phyloP scores from a whole-genome alignment of 1,140 invertebrate genomes.

The Drosophila asahinai region DNA sequence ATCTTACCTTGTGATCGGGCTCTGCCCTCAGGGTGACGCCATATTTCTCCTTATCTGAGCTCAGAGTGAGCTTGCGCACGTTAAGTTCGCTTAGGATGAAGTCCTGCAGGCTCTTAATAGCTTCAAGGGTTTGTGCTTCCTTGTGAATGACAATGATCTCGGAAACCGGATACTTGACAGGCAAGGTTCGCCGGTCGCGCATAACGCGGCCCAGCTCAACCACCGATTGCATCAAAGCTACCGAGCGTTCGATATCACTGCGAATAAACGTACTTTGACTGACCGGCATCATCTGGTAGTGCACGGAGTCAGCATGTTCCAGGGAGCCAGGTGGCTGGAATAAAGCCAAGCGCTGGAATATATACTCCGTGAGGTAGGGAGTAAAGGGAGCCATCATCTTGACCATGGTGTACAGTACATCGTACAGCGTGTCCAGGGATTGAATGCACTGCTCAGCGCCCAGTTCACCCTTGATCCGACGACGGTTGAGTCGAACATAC shows the following conservation, averaged over 20 bases:
- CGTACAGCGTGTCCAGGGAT: constrained; percentile 95
- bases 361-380: constrained; percentile 97
- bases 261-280: constrained; percentile 91
- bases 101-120: constrained; percentile 92
- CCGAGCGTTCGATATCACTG: constrained; percentile 94
- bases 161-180: constrained; percentile 98
- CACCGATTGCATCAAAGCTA: constrained; percentile 96
- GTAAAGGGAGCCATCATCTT: constrained; percentile 98
- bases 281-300: constrained; percentile 95
- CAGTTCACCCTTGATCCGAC: constrained; percentile 95
- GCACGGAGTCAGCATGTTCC: constrained; percentile 88
- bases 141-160: constrained; percentile 98
- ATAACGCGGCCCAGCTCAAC: constrained; percentile 97
- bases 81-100: constrained; percentile 98
- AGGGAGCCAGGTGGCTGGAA: constrained; percentile 64
- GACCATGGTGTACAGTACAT: constrained; percentile 95
- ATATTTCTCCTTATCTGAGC: constrained; percentile 96
- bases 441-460: constrained; percentile 91
- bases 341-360: constrained; percentile 94
- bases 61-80: constrained; percentile 94
- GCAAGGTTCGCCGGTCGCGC: constrained; percentile 96
- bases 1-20: constrained; percentile 91
- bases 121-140: constrained; percentile 91
- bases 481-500: constrained; percentile 98
- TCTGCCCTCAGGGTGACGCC: constrained; percentile 97